Base-by-base conservation (phyloP, 2,797 vertebrate species). In the Gymnodraco acuticeps region DNA sequence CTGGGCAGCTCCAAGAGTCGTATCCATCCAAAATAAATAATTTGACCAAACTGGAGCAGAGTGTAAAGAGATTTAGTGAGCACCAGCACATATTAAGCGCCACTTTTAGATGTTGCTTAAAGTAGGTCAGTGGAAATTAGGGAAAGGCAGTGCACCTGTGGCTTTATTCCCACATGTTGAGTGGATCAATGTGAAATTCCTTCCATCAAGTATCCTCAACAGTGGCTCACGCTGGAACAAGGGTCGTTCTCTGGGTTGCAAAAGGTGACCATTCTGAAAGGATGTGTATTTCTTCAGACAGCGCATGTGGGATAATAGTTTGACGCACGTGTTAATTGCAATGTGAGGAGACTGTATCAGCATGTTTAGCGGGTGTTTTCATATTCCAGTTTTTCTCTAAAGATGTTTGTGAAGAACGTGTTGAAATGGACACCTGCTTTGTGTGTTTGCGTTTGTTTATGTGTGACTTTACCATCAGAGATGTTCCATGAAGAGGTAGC, bases 401-500 rank as follows among this genome's bases (percentile, higher is more conserved):
- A 19, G 15, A 54, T 1, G n/a, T 33, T 59, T 48, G 55, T 68
- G 15, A 19, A 48, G n/a, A 45, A 52, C 5, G n/a, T 62, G 46
- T 46, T 72, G 5, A 75, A 67, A 43, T 4, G 5, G 7, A 50
- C 12, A 3, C 42, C 19, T 47, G 19, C 6, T 70, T 50, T 62
- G 13, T 73, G 46, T 55, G 38, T 43, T 15, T 41, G 10, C 64
- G 23, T 56, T 19, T 56, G 63, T 70, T n/a, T 68, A 42, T 62
- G 54, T 78, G 73, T 76, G 65, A 79, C 63, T 84, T 97, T 96
- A 89, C 96, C 93, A 82, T 97, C 95, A 64, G 97, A 96, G 87
- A 89, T 80, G 89, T 97, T 99, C 97, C 97, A 98, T 68, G 96
- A 93, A 2, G 96, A 94, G 2, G 96, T 93, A 75, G 96, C 96